Conservation (phyloP, 1,140 invertebrate species). For the Maniola jurtina region DNA sequence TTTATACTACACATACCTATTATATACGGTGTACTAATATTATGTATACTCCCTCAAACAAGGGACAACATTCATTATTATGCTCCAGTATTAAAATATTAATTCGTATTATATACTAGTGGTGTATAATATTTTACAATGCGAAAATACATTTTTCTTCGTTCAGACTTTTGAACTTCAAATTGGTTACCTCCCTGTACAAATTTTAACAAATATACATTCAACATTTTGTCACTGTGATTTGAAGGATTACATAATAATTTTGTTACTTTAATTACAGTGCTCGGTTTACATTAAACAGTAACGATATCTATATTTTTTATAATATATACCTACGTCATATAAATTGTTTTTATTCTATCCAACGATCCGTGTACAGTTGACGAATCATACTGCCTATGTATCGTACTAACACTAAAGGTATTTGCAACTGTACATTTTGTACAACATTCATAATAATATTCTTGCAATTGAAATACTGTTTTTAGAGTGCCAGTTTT, state of each 20-base stretch:
- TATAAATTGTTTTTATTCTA: conserved; percentile 12
- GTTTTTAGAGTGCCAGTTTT: conserved; percentile 9
- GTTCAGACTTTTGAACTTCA: conserved; percentile 75
- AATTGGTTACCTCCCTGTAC: conserved; percentile 72
- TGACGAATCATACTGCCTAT: background rate
- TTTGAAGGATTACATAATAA: conserved; percentile 57
- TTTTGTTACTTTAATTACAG: conserved; percentile 14
- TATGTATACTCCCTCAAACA: conserved; percentile 51
- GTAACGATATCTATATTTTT: conserved; percentile 11
- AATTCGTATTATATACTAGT: conserved; percentile 63
- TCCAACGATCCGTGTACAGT: conserved; percentile 12
- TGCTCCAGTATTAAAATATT: conserved; percentile 74
- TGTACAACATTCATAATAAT: conserved; percentile 15
- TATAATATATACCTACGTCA: background rate
- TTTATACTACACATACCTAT: conserved; percentile 12
- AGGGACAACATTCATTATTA: conserved; percentile 62
- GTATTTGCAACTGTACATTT: conserved; percentile 20
- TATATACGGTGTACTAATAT: conserved; percentile 48
- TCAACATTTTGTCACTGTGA: conserved; percentile 75
- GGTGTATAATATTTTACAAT: conserved; percentile 75
- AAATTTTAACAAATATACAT: conserved; percentile 72
- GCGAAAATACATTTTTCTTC: conserved; percentile 72
- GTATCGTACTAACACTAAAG: conserved; percentile 19
- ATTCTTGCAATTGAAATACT: conserved; percentile 25
- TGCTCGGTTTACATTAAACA: conserved; percentile 20